Evolutionary conservation across 2,888 invertebrate species (phyloP), one percentile per base, ranked within the genome.

Genomic region (Rutpela maculata): DNA sequence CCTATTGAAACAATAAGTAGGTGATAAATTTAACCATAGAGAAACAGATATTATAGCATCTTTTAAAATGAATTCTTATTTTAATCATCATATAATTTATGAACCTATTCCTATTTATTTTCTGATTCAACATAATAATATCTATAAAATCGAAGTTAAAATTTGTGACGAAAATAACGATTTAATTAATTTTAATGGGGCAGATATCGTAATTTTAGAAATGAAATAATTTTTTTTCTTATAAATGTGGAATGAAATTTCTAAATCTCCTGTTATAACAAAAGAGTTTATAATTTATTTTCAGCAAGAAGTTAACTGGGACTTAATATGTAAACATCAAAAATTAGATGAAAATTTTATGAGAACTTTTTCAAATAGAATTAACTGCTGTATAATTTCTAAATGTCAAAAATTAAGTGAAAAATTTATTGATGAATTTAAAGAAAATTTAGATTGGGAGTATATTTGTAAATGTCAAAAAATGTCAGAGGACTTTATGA

Each of bases 171-270:
- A 43, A 43, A 43, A 43, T 15, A 15, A 43, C 15, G 15, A 43
- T 11, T 43, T 43, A 43, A 43, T 43, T 0, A 12, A 43, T 43
- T 43, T 15, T 43, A 70, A 70, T 59, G 70, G 70, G 15, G 57
- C 70, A 35, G 31, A 35, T 35, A 35, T 35, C 31, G 31, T 35
- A 35, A 35, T 35, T 35, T 35, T 35, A 35, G 31, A 35, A 35
- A 35, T 7, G 12, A 26, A 69, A 70, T 59, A 59, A 31, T n/a
- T 70, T 19, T 15, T 70, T 70, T 70, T 10, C 43, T 50, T 68
- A 66, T 43, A 66, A 66, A 31, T 65, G 17, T 31, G 35, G 43
- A 43, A 67, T 67, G 2, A 67, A 15, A 67, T 67, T n/a, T 67
- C 55, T 15, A 68, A 68, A 68, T 43, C 67, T 50, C 67, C 56